Percentiles rank a stretch among this genome's conserved stretches.
These are phyloP conservation scores for Megalops cyprinoides DNA, from an alignment of 2,797 vertebrate species.

Conservation along the genomic window DNA sequence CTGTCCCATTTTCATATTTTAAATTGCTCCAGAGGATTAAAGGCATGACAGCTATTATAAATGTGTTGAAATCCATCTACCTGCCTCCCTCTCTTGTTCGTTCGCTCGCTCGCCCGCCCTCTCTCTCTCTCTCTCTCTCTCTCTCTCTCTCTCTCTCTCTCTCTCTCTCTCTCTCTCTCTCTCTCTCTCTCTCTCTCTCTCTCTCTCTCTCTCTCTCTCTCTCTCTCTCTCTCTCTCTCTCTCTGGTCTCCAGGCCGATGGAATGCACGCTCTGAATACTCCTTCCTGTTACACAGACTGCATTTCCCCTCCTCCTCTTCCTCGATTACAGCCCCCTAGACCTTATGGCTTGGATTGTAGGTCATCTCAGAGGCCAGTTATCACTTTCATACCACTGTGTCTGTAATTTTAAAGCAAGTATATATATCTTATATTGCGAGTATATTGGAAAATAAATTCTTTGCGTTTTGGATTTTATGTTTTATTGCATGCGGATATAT, in stretches of 20 bases:
- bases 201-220: conserved; percentile 48
- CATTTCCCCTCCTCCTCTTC: background rate
- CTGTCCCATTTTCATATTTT: conserved; percentile 61
- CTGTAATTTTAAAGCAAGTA: too few species aligned
- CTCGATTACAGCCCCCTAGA: background rate
- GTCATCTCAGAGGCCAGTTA: too few species aligned
- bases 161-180: conserved; percentile 39
- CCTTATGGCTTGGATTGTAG: background rate
- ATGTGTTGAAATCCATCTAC: conserved; percentile 67
- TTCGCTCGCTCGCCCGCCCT: background rate
- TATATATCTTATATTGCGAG: too few species aligned
- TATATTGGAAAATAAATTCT: too few species aligned
- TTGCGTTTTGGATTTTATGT: too few species aligned
- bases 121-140: conserved; percentile 23
- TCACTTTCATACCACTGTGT: too few species aligned
- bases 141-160: conserved; percentile 24
- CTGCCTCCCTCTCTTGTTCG: conserved; percentile 44
- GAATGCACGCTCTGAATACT: conserved; percentile 17
- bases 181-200: conserved; percentile 14
- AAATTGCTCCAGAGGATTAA: conserved; percentile 63
- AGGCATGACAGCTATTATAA: conserved; percentile 67
- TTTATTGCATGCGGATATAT: too few species aligned
- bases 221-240: conserved; percentile 21
- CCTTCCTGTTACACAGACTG: background rate
- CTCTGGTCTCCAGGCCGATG: conserved; percentile 36